Percentiles rank a stretch among this genome's conserved stretches.
These are phyloP conservation scores for Lepilemur septentrionalis DNA, from an alignment of 2,797 vertebrate species.

Conservation along the genomic window DNA sequence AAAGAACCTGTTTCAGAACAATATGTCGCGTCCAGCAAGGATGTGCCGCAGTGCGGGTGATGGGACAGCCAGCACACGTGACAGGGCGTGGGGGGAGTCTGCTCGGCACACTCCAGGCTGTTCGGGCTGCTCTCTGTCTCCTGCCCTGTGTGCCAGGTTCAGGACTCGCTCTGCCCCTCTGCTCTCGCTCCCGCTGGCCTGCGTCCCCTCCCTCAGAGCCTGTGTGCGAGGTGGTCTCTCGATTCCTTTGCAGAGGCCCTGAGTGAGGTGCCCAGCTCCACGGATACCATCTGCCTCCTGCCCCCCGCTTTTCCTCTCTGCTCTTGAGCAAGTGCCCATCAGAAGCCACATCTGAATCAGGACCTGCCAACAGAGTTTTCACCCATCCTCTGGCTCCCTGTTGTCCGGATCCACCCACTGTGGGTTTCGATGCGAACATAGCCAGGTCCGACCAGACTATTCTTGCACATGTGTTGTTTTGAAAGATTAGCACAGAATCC, in stretches of 20 bases:
- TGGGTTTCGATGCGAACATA: background rate
- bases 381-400: background rate
- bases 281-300: background rate
- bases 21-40: background rate
- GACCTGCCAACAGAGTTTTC: background rate
- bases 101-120: background rate
- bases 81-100: background rate
- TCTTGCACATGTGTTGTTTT: slow-evolving; percentile 63
- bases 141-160: background rate
- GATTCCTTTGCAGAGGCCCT: background rate
- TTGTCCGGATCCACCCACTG: background rate
- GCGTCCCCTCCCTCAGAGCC: background rate
- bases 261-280: background rate
- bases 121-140: background rate
- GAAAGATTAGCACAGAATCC: slow-evolving; percentile 65
- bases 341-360: background rate
- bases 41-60: background rate
- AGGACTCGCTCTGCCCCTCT: background rate
- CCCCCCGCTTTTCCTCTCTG: background rate
- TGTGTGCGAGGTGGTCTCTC: background rate
- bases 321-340: background rate
- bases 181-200: background rate
- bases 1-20: slow-evolving; percentile 60
- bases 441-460: slow-evolving; percentile 41
- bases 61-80: background rate